Evolutionary conservation across 1,140 invertebrate species (phyloP).

Genomic region (Lordiphosa clarofinis): DNA sequence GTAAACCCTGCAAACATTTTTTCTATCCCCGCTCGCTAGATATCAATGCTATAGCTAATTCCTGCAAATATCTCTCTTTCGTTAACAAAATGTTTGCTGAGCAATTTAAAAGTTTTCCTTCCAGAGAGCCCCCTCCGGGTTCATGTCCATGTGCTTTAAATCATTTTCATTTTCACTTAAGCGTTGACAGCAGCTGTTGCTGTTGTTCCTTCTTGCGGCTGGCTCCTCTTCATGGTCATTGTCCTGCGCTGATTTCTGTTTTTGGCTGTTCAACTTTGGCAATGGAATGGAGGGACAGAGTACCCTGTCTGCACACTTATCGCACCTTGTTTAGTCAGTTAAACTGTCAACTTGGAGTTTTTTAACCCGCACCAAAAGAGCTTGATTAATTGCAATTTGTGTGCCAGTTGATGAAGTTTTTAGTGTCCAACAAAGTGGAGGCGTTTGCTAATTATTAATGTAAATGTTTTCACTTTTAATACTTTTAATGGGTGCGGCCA

Average conservation of each 20-base stretch:
- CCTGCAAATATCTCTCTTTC: background rate
- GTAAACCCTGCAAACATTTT: background rate
- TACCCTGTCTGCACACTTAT: constrained; percentile 56
- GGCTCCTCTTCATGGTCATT: constrained; percentile 46
- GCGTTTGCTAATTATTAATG: constrained; percentile 72
- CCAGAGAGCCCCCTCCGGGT: constrained; percentile 16
- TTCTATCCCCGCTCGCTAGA: no score
- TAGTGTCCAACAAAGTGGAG: constrained; percentile 40
- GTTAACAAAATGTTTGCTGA: constrained; percentile 12
- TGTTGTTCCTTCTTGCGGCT: constrained; percentile 11
- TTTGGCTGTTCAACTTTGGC: constrained; percentile 43
- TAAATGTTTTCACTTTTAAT: constrained; percentile 77
- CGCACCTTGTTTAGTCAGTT: constrained; percentile 74
- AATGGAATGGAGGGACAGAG: background rate
- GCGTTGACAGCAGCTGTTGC: constrained; percentile 62
- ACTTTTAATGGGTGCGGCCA: constrained; percentile 12
- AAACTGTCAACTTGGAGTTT: constrained; percentile 63
- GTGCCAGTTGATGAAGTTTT: constrained; percentile 46
- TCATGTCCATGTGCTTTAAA: constrained; percentile 62
- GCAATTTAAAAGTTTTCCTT: constrained; percentile 27
- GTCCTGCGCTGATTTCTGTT: constrained; percentile 70
- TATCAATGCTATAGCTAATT: no score
- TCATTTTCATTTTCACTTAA: constrained; percentile 68
- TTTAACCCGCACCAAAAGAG: constrained; percentile 30
- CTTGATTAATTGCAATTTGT: constrained; percentile 73